Evolutionary conservation across 2,797 vertebrate genomes (phyloP), one percentile per base, ranked within the genome.

Genomic region (Lophotriccus pileatus): DNA sequence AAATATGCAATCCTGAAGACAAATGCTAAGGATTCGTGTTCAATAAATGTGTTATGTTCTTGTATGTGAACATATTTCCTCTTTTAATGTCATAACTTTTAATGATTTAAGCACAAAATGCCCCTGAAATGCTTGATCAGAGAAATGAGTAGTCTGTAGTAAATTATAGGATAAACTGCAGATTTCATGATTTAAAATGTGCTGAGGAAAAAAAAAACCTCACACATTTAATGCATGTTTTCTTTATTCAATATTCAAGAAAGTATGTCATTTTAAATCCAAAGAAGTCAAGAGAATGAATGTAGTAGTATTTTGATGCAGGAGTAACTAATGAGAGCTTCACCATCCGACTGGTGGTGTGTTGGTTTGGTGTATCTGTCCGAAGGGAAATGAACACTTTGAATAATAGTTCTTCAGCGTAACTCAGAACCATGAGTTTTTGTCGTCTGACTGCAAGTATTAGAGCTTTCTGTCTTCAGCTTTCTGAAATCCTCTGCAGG

Each of bases 401-500:
- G 55, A 64, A 28, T 85, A 74, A 46, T 4, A 56, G 39, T 25
- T 36, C 37, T 80, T 79, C 28, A 36, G 30, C 6, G 3, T 53
- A 41, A 47, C 56, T 83, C 73, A 67, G 53, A 93, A 30, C 68
- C 21, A 28, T 37, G 27, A 5, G 14, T 39, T 82, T 76, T 58
- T 3, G 6, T 60, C 30, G 24, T 32, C 56, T 87, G 58, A 20
- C 50, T 67, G n/a, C 63, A 69, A 76, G 24, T 81, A 16, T 23
- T 69, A 24, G 37, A 77, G 23, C 22, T 37, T 2, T 3, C 37
- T 69, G 15, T 49, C 89, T 87, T 91, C 43, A 78, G 8, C 22
- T 62, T 49, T 12, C 32, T 93, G 80, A 25, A 67, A 14, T 87
- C 55, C 66, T 80, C 36, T 72, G 37, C 97, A 99, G 99, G 98